phyloP scores from a whole-genome alignment of 2,113 vertebrate genomes.

The Gobiocypris rarus region DNA sequence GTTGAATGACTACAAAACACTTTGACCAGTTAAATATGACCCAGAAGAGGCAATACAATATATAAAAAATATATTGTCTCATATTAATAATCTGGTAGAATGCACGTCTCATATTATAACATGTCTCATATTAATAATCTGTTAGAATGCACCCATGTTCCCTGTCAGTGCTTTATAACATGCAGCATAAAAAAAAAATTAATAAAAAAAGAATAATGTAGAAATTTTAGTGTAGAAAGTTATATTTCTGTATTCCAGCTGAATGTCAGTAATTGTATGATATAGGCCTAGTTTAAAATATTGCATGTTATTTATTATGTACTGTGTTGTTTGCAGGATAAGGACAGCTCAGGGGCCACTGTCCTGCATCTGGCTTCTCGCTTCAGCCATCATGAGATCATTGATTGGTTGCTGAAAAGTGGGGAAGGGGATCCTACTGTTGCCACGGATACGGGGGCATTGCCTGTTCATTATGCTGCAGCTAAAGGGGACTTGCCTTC shows the following conservation, averaged over 20 bases:
- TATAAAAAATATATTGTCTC: not conserved
- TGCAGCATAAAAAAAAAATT: too few relatives aligned
- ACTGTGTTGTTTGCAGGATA: conserved; percentile 77
- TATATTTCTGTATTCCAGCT: not conserved
- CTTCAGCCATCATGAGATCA: conserved; percentile 92
- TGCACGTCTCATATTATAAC: too few relatives aligned
- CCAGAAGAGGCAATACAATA: not conserved
- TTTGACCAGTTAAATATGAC: not conserved
- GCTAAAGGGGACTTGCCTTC: conserved; percentile 96
- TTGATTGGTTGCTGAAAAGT: conserved; percentile 88
- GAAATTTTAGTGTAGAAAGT: not conserved
- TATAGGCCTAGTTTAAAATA: not conserved
- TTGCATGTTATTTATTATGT: not conserved
- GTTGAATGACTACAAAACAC: conserved; percentile 10
- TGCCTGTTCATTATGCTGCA: conserved; percentile 93
- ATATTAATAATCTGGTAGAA: not conserved
- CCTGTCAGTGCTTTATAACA: not conserved
- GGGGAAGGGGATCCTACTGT: conserved; percentile 82
- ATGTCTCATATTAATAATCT: not conserved
- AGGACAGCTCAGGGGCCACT: conserved; percentile 93
- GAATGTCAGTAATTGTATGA: not conserved
- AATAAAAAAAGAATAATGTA: not conserved
- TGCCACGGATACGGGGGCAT: conserved; percentile 88
- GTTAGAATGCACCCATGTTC: not conserved
- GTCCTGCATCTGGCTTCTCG: conserved; percentile 94